A percentile compares a stretch with the other conserved stretches of the same genome.
phyloP scores from a whole-genome alignment of 2,113 vertebrate species.

The Hypocryptadius cinnamomeus region DNA sequence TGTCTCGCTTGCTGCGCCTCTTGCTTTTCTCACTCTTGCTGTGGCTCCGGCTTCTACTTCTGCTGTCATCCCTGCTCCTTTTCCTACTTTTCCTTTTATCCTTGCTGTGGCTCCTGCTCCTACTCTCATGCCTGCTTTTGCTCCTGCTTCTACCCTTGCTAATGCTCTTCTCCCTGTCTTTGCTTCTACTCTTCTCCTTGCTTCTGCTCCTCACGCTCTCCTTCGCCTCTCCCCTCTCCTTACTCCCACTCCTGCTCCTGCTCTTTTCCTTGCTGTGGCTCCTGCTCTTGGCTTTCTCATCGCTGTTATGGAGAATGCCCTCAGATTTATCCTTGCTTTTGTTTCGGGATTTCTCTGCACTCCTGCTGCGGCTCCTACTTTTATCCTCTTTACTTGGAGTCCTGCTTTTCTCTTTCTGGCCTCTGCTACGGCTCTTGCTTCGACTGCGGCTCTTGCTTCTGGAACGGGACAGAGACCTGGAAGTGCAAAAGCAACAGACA shows the following conservation, averaged over 20 bases:
- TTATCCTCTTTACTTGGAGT: constrained; percentile 75
- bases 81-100: constrained; percentile 73
- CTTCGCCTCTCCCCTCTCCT: constrained; percentile 59
- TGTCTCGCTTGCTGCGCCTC: constrained; percentile 79
- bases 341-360: constrained; percentile 64
- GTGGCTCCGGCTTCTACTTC: constrained; percentile 55
- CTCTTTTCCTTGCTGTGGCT: constrained; percentile 69
- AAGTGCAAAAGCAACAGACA: constrained; percentile 8
- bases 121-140: constrained; percentile 63
- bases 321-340: constrained; percentile 70
- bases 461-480: constrained; percentile 84
- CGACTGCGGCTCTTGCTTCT: constrained; percentile 78
- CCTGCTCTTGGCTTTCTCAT: constrained; percentile 65
- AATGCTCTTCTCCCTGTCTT: constrained; percentile 61
- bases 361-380: constrained; percentile 75
- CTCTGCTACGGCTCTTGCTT: constrained; percentile 72
- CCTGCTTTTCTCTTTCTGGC: constrained; percentile 79
- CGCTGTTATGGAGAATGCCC: constrained; percentile 60
- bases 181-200: constrained; percentile 67
- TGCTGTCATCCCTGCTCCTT: constrained; percentile 71
- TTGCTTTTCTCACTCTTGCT: constrained; percentile 84
- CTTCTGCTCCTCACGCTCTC: constrained; percentile 61
- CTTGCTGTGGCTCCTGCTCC: constrained; percentile 69
- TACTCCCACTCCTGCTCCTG: constrained; percentile 68
- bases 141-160: constrained; percentile 65